A percentile compares a stretch with the other conserved stretches of the same genome.
Evolutionary conservation across 2,797 vertebrate species (phyloP).

Genomic region (Iguana delicatissima): DNA sequence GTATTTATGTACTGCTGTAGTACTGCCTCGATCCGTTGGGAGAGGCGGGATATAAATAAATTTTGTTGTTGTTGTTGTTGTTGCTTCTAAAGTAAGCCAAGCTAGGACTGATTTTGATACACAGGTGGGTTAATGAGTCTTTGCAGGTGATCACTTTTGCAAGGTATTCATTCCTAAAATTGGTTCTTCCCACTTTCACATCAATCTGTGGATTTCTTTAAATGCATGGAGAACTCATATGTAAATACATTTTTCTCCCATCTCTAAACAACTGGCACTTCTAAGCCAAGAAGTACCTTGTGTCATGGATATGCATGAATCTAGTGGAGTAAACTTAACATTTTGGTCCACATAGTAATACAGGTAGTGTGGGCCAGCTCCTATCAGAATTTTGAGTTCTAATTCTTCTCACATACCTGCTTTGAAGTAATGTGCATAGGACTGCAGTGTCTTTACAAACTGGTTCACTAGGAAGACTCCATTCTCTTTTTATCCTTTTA

Average conservation of each 20-base stretch:
- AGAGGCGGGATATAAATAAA: too few relatives aligned
- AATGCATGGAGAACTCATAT: not conserved
- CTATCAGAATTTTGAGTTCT: not conserved
- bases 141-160: not conserved
- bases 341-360: not conserved
- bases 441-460: not conserved
- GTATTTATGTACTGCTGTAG: too few relatives aligned
- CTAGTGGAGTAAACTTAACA: not conserved
- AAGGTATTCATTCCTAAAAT: not conserved
- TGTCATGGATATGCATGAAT: not conserved
- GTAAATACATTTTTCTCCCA: not conserved
- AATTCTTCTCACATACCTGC: not conserved
- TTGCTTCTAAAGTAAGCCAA: not conserved
- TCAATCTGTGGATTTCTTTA: not conserved
- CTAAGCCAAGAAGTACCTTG: not conserved
- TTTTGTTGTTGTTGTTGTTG: too few relatives aligned
- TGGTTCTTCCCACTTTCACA: not conserved
- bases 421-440: not conserved
- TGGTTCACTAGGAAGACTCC: not conserved
- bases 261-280: not conserved
- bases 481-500: constrained; percentile 44
- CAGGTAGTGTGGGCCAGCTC: not conserved
- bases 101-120: not conserved
- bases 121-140: not conserved
- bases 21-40: too few relatives aligned